These are phyloP conservation scores for Actenoides hombroni DNA, from an alignment of 2,113 vertebrate genomes.

Conservation along the genomic window DNA sequence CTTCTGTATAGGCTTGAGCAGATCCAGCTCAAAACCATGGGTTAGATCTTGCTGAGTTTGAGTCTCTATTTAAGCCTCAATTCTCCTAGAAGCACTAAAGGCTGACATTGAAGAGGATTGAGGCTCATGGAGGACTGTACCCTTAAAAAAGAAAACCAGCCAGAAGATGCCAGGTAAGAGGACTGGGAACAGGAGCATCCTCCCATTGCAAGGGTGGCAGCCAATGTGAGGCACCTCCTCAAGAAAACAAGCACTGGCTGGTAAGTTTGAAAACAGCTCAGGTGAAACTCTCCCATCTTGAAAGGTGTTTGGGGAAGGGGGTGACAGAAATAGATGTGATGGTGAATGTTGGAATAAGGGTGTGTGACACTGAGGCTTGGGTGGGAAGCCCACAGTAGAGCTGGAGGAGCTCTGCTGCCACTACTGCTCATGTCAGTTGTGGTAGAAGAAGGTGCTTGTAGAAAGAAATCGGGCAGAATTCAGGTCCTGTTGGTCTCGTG, in stretches of 20 bases:
- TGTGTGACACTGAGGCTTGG: fast-evolving
- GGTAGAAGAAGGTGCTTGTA: background rate
- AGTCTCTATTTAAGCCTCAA: background rate
- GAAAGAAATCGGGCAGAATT: too few relatives aligned
- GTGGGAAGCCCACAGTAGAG: background rate
- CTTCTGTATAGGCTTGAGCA: background rate
- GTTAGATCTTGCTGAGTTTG: background rate
- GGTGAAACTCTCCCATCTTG: background rate
- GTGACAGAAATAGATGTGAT: fast-evolving
- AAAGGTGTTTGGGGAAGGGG: background rate
- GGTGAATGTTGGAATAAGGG: background rate
- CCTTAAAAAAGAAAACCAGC: background rate
- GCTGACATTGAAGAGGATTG: background rate
- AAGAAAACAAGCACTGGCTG: background rate
- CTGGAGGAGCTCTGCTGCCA: background rate
- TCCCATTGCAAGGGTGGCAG: background rate
- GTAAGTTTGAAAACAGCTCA: background rate
- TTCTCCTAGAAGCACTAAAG: background rate
- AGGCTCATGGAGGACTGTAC: background rate
- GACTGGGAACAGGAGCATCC: background rate
- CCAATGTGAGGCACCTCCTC: background rate
- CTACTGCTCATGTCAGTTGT: background rate
- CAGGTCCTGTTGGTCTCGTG: background rate
- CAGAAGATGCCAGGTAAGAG: background rate
- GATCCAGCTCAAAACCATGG: background rate